A percentile compares a stretch with the other conserved stretches of the same genome.
phyloP scores from a whole-genome alignment of 2,113 vertebrate genomes.

The Benitochromis conjunctus region DNA sequence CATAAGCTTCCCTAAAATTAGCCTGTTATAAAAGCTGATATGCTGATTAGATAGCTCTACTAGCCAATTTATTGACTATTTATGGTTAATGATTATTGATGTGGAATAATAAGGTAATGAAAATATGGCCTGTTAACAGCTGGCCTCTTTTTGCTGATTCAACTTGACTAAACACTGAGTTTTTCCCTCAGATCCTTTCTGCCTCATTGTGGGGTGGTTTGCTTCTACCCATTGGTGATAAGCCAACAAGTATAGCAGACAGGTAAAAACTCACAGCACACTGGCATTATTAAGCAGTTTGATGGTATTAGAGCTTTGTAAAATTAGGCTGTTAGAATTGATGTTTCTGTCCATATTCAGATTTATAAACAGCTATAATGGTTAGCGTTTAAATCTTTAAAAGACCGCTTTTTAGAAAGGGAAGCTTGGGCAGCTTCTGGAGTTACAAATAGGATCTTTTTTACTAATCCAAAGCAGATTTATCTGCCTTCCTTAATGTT shows the following conservation, averaged over 20 bases:
- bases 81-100: neutral
- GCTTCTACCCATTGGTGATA: constrained; percentile 88
- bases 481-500: neutral
- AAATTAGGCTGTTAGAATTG: neutral
- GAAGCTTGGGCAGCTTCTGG: neutral
- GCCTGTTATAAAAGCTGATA: neutral
- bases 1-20: neutral
- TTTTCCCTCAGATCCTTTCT: constrained; percentile 81
- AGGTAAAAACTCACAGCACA: constrained; percentile 66
- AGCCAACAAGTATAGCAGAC: constrained; percentile 87
- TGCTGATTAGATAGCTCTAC: neutral
- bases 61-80: neutral
- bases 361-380: neutral
- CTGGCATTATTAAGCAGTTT: neutral
- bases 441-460: neutral
- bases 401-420: neutral
- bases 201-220: constrained; percentile 91
- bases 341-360: neutral
- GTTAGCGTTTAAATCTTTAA: neutral
- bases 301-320: neutral
- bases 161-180: neutral
- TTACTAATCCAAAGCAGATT: neutral
- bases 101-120: neutral
- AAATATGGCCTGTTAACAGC: neutral
- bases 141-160: neutral